Base-by-base conservation (phyloP, 2,113 vertebrate species). In the Suncus etruscus region DNA sequence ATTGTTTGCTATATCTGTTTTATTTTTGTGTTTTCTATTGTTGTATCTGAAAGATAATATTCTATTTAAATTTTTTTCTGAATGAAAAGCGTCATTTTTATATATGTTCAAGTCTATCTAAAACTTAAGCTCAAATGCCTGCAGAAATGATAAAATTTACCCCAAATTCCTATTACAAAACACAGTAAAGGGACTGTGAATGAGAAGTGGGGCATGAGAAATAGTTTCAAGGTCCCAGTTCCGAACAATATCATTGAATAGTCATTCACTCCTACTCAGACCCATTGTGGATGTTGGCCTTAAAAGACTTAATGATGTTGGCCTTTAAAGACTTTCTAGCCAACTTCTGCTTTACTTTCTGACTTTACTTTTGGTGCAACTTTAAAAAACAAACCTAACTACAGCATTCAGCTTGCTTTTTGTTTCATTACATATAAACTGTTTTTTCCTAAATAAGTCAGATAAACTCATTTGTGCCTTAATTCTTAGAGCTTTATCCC, bases 11-110 rank as follows among this genome's bases (percentile, higher is more conserved):
- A 31, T 50, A 79, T 86, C 70, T 85, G 65, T 75, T 69, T 78
- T 68, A 20, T 72, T 89, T 84, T 32, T 27, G 6, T 29, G 27
- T 79, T 83, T 90, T 79, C 16, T 25, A 1, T 3, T 54, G 4
- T 89, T 86, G 70, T 81, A n/a, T 83, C 25, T 32, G 76, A 61
- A 89, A 89, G 32, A 47, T 8, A 73, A 47, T 31, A n/a, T 72
- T 87, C 58, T 58, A 16, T 29, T 93, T 58, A 58, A 87, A 80
- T 27, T 61, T 58, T 50, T 91, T 92, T 32, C 31, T 77, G 58
- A 83, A 29, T 78, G 72, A 51, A 83, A 89, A 92, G 51, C n/a
- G 22, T 77, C 58, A 20, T 29, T 25, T 0, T 63, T 18, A 58
- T 63, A 15, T 65, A 32, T 6, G 1, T 86, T 63, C 83, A 92